Evolutionary conservation across 2,888 invertebrate species (phyloP), one percentile per base, ranked within the genome.

Genomic region (Yponomeuta malinellus): DNA sequence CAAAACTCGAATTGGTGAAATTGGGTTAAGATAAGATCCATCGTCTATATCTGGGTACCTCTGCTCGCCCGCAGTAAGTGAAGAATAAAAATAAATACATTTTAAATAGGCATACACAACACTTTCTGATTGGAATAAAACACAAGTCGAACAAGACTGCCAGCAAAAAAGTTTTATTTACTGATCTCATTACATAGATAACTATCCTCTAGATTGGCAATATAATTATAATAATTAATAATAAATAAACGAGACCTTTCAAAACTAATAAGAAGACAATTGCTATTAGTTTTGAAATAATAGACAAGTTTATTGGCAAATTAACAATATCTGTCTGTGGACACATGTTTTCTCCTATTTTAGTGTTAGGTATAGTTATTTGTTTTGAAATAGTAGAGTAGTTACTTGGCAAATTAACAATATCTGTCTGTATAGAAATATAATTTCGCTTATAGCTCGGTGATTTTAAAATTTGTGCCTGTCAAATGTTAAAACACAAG

Each of bases 111-210:
- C 52, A 59, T 12, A 15, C 52, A n/a, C 10, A 29, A 64, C 12
- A 64, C 29, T 64, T 64, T 23, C 31, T 23, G 64, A 64, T 64
- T 10, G n/a, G 31, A 64, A 23, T 31, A n/a, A 29, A 29, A 29
- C 64, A 64, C 63, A 0, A 6, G 15, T 64, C 10, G 64, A 63
- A 64, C 64, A 23, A 23, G 52, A 59, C 64, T 5, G 64, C 29
- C 10, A 23, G 52, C 52, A 59, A 59, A 59, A 12, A 15, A 59
- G 64, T 3, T 64, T 29, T 64, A 29, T 64, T 64, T 64, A 31
- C 31, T 23, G 64, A 64, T 64, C 64, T 64, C 31, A 64, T 64
- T 64, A 64, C 23, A 23, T 2, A 65, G 65, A 65, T 65, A 65
- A 65, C 29, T 31, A 4, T 10, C 31, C 31, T 65, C 3, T 29